Evolutionary conservation across 2,113 vertebrate species (phyloP).

Genomic region (Corynorhinus townsendii): DNA sequence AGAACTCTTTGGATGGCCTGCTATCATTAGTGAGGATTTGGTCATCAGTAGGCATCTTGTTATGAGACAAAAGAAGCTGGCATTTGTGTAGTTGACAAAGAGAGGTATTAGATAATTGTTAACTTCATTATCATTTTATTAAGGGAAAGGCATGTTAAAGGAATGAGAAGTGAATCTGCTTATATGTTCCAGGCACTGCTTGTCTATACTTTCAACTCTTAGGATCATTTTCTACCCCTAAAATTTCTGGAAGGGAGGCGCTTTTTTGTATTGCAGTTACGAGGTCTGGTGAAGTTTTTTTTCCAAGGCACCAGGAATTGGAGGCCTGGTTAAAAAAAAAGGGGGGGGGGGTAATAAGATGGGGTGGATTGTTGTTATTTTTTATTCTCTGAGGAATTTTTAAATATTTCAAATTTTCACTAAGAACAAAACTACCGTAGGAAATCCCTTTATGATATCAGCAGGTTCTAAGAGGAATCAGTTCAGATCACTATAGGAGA

Average conservation of each 20-base stretch:
- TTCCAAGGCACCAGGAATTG: background rate
- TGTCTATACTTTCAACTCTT: background rate
- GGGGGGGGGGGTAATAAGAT: background rate
- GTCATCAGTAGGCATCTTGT: background rate
- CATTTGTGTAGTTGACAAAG: background rate
- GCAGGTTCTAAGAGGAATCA: background rate
- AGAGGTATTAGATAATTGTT: background rate
- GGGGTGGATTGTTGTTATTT: background rate
- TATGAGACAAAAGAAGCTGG: background rate
- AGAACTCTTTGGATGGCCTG: background rate
- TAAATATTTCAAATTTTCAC: background rate
- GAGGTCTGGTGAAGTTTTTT: background rate
- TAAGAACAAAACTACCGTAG: background rate
- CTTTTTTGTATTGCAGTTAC: background rate
- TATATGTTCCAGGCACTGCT: background rate
- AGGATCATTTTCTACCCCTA: background rate
- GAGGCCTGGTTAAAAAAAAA: background rate
- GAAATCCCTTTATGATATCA: constrained; percentile 23
- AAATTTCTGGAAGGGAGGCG: background rate
- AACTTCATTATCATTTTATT: background rate
- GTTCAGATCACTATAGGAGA: background rate
- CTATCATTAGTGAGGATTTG: background rate
- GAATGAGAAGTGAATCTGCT: background rate
- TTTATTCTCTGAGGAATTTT: background rate
- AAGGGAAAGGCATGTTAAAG: background rate